These are phyloP conservation scores for Sitobion miscanthi DNA, from an alignment of 1,140 invertebrate species.

Conservation along the genomic window DNA sequence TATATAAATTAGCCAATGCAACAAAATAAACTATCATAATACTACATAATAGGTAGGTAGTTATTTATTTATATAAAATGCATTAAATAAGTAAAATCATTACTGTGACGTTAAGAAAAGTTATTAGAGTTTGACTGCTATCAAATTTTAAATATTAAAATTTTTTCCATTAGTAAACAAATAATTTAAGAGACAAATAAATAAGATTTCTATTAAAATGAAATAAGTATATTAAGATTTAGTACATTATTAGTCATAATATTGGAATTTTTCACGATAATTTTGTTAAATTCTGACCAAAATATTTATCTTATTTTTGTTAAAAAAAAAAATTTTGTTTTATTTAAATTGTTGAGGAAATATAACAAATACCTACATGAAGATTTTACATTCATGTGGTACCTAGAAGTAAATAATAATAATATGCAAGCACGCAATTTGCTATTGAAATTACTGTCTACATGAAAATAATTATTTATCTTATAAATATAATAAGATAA, in stretches of 20 bases:
- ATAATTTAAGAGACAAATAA: background rate
- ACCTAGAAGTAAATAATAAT: background rate
- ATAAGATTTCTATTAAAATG: background rate
- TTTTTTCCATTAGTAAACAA: background rate
- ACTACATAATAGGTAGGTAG: background rate
- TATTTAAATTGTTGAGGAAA: background rate
- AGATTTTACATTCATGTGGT: background rate
- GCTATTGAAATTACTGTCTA: background rate
- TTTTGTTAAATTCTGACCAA: background rate
- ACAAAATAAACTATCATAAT: background rate
- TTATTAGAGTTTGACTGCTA: background rate
- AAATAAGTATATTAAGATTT: background rate
- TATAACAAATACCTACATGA: background rate
- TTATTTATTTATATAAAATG: background rate
- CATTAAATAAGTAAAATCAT: background rate
- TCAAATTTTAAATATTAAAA: background rate
- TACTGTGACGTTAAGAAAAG: background rate
- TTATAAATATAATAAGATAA: background rate
- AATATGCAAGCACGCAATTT: background rate
- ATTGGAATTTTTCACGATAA: background rate
- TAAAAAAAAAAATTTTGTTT: background rate
- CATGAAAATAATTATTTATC: background rate
- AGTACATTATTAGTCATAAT: background rate
- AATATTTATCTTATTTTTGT: background rate
- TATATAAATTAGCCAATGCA: background rate